phyloP scores from a whole-genome alignment of 2,797 vertebrate genomes.

The Arrhamphus sclerolepis region DNA sequence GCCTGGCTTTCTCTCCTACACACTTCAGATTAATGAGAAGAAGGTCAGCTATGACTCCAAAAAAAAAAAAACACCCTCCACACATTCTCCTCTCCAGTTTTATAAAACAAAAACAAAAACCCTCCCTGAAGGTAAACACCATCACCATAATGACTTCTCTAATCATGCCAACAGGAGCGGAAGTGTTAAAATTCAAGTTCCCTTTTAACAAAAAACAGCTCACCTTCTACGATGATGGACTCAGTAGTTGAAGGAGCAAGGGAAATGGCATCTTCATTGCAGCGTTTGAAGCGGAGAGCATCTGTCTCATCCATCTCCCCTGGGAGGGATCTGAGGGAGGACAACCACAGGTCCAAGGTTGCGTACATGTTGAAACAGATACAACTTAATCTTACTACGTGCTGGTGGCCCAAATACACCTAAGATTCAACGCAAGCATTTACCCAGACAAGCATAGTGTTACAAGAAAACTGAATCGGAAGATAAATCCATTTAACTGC shows the following conservation, averaged over 20 bases:
- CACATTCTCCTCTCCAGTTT: conserved; percentile 21
- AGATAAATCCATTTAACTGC: not conserved
- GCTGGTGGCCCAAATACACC: not conserved
- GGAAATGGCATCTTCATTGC: conserved; percentile 85
- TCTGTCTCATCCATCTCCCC: conserved; percentile 97
- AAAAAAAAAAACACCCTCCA: conserved; percentile 29
- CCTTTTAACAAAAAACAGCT: conserved; percentile 9
- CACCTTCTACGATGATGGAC: conserved; percentile 92
- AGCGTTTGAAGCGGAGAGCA: conserved; percentile 82
- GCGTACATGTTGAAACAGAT: conserved; percentile 37
- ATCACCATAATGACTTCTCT: not conserved
- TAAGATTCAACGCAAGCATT: not conserved
- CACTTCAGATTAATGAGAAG: conserved; percentile 51
- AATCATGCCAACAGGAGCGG: not conserved
- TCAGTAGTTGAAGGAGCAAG: conserved; percentile 86
- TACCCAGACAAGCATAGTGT: not conserved
- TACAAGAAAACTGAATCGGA: not conserved
- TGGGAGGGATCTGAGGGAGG: conserved; percentile 79
- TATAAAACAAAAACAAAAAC: conserved; percentile 11
- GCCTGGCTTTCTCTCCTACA: conserved; percentile 45
- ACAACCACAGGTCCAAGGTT: conserved; percentile 54
- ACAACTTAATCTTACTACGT: not conserved
- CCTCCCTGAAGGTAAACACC: conserved; percentile 29
- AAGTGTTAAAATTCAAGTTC: not conserved
- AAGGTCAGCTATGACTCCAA: conserved; percentile 43